Evolutionary conservation across 2,113 vertebrate genomes (phyloP).

Genomic region (Gadus chalcogrammus): DNA sequence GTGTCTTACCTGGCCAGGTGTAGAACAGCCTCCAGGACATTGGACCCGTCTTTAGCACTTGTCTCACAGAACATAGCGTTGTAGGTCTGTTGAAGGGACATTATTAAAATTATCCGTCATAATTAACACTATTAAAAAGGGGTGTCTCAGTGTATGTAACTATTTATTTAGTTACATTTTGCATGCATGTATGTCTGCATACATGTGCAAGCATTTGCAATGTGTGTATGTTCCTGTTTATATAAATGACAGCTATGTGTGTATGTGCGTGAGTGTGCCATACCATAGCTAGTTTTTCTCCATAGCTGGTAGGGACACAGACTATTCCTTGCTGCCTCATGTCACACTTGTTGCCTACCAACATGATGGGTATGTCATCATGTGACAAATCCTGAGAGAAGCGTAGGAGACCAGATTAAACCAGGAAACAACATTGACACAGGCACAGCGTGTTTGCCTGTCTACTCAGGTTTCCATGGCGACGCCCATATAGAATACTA

Average conservation of each 20-base stretch:
- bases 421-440: not conserved
- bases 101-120: slow-evolving; percentile 3
- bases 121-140: too few relatives aligned
- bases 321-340: slow-evolving; percentile 72
- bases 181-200: too few relatives aligned
- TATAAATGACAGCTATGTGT: not conserved
- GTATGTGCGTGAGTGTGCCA: slow-evolving; percentile 24
- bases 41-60: slow-evolving; percentile 89
- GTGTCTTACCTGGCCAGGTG: slow-evolving; percentile 86
- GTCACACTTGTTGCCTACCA: slow-evolving; percentile 95
- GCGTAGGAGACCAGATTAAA: not conserved
- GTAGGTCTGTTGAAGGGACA: slow-evolving; percentile 73
- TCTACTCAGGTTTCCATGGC: not conserved
- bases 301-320: slow-evolving; percentile 80
- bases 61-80: slow-evolving; percentile 89
- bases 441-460: not conserved
- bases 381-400: slow-evolving; percentile 79
- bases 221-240: not conserved
- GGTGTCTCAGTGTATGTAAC: too few relatives aligned
- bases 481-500: too few relatives aligned
- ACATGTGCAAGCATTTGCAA: not conserved
- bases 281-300: slow-evolving; percentile 97
- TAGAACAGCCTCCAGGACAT: slow-evolving; percentile 87
- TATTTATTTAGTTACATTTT: too few relatives aligned
- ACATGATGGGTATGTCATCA: slow-evolving; percentile 89